A percentile compares a stretch with the other conserved stretches of the same genome.
These are phyloP conservation scores for Crocidura indochinensis DNA, from an alignment of 2,797 vertebrate species.

Conservation along the genomic window DNA sequence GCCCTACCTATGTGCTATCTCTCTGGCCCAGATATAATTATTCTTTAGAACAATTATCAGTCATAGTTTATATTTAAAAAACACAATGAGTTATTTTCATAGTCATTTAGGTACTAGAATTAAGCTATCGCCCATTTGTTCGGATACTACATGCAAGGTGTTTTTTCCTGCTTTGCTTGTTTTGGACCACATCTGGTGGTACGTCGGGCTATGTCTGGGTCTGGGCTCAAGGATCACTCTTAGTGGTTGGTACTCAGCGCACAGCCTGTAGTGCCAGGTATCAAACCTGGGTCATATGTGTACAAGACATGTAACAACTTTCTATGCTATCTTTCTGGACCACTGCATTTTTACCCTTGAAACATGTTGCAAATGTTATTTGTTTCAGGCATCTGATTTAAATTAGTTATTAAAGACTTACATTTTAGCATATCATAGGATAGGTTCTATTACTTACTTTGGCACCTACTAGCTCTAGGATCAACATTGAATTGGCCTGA, in stretches of 20 bases:
- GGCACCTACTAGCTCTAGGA: conserved; percentile 1
- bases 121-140: background rate
- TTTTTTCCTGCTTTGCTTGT: background rate
- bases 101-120: conserved; percentile 47
- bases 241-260: too few species aligned
- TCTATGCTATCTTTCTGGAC: too few species aligned
- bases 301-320: too few species aligned
- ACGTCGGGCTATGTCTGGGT: too few species aligned
- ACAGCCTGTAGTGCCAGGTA: too few species aligned
- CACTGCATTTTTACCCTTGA: background rate
- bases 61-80: background rate
- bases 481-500: background rate
- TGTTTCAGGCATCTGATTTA: conserved; percentile 45
- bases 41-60: too few species aligned
- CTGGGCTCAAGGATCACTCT: too few species aligned
- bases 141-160: conserved; percentile 5
- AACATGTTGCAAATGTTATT: background rate
- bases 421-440: conserved; percentile 5
- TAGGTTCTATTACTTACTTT: background rate
- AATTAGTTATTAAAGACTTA: conserved; percentile 15
- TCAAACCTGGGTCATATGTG: too few species aligned
- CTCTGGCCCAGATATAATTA: too few species aligned
- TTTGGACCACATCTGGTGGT: too few species aligned
- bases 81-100: conserved; percentile 16
- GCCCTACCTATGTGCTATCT: too few species aligned